These are phyloP conservation scores for Chironomus tepperi DNA, from an alignment of 1,140 invertebrate genomes.

Conservation along the genomic window DNA sequence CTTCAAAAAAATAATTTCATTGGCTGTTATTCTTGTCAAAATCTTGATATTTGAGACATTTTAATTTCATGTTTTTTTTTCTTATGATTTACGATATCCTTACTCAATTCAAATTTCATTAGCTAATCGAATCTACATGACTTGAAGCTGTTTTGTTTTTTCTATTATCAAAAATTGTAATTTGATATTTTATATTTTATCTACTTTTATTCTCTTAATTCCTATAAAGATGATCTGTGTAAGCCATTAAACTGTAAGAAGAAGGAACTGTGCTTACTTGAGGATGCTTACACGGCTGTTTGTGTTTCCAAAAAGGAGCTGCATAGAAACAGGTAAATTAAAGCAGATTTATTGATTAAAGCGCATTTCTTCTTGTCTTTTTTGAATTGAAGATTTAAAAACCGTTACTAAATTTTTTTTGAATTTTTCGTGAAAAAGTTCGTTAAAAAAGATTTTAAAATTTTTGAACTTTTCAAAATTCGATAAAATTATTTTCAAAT, in stretches of 20 bases:
- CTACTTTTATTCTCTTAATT: background rate
- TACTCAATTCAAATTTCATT: background rate
- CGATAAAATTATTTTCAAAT: too few species aligned
- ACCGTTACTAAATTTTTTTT: too few species aligned
- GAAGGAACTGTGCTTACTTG: constrained; percentile 75
- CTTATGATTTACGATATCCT: too few species aligned
- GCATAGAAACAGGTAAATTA: constrained; percentile 66
- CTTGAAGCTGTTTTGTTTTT: too few species aligned
- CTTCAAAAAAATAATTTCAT: constrained; percentile 22
- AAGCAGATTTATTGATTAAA: constrained; percentile 21
- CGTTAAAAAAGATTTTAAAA: too few species aligned
- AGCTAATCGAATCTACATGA: background rate
- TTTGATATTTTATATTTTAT: constrained; percentile 21
- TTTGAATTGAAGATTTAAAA: too few species aligned
- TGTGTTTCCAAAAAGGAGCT: constrained; percentile 80
- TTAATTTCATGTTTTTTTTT: too few species aligned
- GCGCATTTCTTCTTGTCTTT: too few species aligned
- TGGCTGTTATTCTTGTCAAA: background rate
- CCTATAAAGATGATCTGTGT: constrained; percentile 67
- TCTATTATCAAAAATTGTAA: too few species aligned
- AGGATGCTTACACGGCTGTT: constrained; percentile 76
- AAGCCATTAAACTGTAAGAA: constrained; percentile 77
- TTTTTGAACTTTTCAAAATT: too few species aligned
- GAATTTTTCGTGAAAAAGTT: too few species aligned
- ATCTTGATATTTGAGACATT: background rate